Base-by-base conservation (phyloP, 2,113 vertebrate genomes). In the Pteronura brasiliensis region DNA sequence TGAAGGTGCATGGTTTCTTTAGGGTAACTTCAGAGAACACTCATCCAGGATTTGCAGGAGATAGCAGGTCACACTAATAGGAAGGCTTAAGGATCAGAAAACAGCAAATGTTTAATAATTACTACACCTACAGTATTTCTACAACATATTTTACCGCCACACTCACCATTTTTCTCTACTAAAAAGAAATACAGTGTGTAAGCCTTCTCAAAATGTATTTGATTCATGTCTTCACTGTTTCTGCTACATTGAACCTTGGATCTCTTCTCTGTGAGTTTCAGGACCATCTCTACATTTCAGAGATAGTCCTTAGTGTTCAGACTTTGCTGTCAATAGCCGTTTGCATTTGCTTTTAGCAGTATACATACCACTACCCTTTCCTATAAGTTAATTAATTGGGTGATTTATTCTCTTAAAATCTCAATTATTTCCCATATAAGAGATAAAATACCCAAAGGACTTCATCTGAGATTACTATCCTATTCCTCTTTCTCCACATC, bases 321-420 rank as follows among this genome's bases (percentile, higher is more conserved):
- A 59, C 4, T 52, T 94, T 25, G 23, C 74, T 63, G 9, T 74
- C 55, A 97, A 61, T 81, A 39, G 59, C 36, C 18, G 7, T 74
- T 93, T 94, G 49, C 20, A 79, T 83, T 93, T 96, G 21, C 29
- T 39, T 82, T 47, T 10, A 52, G 14, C 3, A 83, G 85, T 89
- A 86, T 21, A 25, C 39, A 86, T 49, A 15, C 1, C 15, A 4
- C 10, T 27, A 55, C 9, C 72, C 57, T 90, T 86, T 49, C 25
- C n/a, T 79, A 69, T 87, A 72, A 27, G 80, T 88, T 72, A 74
- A 39, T 63, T 72, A 95, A 71, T n/a, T 92, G 27, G n/a, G 0
- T 81, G 57, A 84, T 86, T 93, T 25, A 27, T 6, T 96, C 29
- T 81, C 42, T 88, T 93, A 87, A 93, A 92, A 94, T 57, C 47